phyloP scores from a whole-genome alignment of 2,113 vertebrate species.

The Podarcis muralis region DNA sequence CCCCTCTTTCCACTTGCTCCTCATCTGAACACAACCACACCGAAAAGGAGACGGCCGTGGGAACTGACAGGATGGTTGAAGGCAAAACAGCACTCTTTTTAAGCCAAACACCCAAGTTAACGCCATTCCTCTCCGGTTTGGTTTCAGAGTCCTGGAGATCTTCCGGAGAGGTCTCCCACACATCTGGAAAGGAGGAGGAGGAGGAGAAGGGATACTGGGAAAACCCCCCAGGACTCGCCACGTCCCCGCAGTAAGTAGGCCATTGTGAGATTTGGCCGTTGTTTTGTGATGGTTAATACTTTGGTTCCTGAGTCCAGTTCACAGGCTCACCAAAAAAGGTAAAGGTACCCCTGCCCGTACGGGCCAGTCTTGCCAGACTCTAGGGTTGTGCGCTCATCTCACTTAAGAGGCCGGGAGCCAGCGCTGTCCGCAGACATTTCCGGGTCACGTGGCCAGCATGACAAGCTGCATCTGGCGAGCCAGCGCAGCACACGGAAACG shows the following conservation, averaged over 20 bases:
- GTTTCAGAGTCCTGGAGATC: not conserved
- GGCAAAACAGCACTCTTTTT: not conserved
- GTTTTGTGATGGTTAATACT: too few relatives aligned
- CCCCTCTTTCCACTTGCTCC: not conserved
- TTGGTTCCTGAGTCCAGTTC: too few relatives aligned
- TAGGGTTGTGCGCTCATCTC: too few relatives aligned
- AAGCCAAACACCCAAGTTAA: not conserved
- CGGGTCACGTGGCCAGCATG: too few relatives aligned
- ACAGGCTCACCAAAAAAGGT: too few relatives aligned
- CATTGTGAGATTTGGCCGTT: too few relatives aligned
- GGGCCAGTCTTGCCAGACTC: too few relatives aligned
- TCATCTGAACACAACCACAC: not conserved
- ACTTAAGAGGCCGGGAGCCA: too few relatives aligned
- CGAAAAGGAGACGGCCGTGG: not conserved
- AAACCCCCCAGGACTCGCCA: accelerated
- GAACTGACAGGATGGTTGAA: not conserved
- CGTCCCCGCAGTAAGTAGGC: not conserved
- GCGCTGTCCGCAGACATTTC: too few relatives aligned
- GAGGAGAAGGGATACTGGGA: not conserved
- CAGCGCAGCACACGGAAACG: too few relatives aligned
- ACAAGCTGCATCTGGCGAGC: too few relatives aligned
- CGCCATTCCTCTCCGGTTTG: not conserved
- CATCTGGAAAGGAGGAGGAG: not conserved
- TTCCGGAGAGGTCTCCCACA: not conserved
- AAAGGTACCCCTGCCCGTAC: too few relatives aligned